Evolutionary conservation across 2,888 invertebrate species (phyloP).

Genomic region (Luperina nickerlii): DNA sequence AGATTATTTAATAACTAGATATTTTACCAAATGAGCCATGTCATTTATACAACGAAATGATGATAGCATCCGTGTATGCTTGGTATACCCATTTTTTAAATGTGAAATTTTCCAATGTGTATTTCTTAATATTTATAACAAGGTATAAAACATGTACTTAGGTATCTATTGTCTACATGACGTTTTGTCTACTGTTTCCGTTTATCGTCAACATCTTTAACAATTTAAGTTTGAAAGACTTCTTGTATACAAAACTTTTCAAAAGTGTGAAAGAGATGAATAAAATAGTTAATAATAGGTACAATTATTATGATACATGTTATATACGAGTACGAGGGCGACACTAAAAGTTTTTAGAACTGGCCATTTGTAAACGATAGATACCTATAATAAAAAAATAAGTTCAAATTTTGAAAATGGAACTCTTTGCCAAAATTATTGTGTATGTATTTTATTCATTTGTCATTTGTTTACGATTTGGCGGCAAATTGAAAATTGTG

Average conservation of each 20-base stretch:
- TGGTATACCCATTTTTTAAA: constrained; percentile 25
- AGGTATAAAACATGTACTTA: not conserved
- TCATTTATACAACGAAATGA: not conserved
- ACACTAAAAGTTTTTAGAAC: too few species aligned
- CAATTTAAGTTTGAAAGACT: too few species aligned
- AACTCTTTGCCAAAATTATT: too few species aligned
- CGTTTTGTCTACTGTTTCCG: not conserved
- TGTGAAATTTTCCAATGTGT: constrained; percentile 65
- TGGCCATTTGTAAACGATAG: too few species aligned
- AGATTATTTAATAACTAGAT: not conserved
- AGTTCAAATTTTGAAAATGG: too few species aligned
- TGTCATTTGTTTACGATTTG: too few species aligned
- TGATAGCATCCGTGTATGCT: not conserved
- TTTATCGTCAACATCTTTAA: not conserved
- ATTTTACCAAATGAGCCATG: not conserved
- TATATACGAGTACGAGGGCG: not conserved
- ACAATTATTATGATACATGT: not conserved
- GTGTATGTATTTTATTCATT: too few species aligned
- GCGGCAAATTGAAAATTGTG: too few species aligned
- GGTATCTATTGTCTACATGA: not conserved
- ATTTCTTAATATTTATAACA: not conserved
- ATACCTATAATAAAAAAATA: too few species aligned
- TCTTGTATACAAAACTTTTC: not conserved
- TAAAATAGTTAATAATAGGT: not conserved
- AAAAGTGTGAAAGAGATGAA: not conserved